phyloP scores from a whole-genome alignment of 2,113 vertebrate genomes.

The Tonatia bakeri region DNA sequence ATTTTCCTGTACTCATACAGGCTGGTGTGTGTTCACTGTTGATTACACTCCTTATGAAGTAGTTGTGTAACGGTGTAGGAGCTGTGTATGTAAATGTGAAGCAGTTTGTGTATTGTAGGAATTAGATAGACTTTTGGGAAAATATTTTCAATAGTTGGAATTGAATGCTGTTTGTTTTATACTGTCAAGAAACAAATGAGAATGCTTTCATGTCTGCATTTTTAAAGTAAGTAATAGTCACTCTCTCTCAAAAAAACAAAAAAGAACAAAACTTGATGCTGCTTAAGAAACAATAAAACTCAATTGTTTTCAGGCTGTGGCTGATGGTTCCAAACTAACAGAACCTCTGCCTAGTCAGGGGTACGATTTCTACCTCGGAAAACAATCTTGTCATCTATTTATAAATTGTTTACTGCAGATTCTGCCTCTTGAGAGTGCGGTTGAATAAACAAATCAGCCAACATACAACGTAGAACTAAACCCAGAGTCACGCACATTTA shows the following conservation, averaged over 20 bases:
- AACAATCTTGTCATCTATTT: constrained; percentile 31
- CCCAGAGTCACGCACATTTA: background rate
- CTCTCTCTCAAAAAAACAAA: background rate
- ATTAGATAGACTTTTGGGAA: background rate
- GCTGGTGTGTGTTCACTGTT: background rate
- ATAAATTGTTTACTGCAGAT: background rate
- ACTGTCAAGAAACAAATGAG: background rate
- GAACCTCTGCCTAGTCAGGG: background rate
- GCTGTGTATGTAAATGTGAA: background rate
- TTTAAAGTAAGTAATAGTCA: background rate
- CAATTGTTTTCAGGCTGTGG: background rate
- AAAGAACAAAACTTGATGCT: background rate
- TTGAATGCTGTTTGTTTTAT: background rate
- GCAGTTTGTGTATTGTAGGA: background rate
- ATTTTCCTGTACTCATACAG: background rate
- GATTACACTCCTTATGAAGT: background rate
- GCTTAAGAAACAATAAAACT: background rate
- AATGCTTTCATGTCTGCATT: background rate
- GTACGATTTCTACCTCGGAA: background rate
- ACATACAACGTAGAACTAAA: fast-evolving
- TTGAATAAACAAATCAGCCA: background rate
- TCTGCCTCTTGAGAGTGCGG: background rate
- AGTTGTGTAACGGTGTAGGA: background rate
- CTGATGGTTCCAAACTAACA: background rate
- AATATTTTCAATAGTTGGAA: background rate